These are phyloP conservation scores for Acinonyx jubatus DNA, from an alignment of 2,113 vertebrate species.

Conservation along the genomic window DNA sequence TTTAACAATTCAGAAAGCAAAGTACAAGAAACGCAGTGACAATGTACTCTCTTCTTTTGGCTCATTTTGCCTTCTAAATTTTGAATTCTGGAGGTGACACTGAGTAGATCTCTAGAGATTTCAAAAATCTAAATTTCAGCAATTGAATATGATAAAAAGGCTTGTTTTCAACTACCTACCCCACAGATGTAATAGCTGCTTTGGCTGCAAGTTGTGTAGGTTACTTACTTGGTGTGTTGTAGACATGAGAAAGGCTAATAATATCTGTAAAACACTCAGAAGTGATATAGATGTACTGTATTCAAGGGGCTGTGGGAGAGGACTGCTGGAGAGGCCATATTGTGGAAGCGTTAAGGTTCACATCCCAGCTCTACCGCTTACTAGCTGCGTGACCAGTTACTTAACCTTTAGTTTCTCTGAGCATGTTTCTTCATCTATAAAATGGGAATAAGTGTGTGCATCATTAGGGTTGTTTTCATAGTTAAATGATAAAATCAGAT, in stretches of 20 bases:
- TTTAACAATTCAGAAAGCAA: slow-evolving; percentile 12
- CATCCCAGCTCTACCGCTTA: background rate
- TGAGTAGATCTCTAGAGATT: background rate
- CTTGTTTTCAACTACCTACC: background rate
- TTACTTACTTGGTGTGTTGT: slow-evolving; percentile 18
- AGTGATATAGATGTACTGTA: background rate
- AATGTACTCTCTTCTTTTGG: background rate
- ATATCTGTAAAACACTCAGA: background rate
- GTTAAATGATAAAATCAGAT: background rate
- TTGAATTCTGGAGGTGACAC: background rate
- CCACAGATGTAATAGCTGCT: background rate
- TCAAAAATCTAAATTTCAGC: background rate
- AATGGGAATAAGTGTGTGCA: background rate
- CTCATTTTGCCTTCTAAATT: background rate
- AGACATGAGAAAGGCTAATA: background rate
- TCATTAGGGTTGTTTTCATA: background rate
- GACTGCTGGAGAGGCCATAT: background rate
- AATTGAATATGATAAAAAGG: background rate
- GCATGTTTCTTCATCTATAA: background rate
- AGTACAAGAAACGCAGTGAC: background rate
- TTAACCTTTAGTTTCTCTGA: background rate
- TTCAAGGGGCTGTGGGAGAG: background rate
- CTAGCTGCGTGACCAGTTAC: background rate
- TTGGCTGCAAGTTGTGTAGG: background rate
- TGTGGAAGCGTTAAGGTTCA: background rate